Base-by-base conservation (phyloP, 2,113 vertebrate genomes). In the Paracanthobrama guichenoti region DNA sequence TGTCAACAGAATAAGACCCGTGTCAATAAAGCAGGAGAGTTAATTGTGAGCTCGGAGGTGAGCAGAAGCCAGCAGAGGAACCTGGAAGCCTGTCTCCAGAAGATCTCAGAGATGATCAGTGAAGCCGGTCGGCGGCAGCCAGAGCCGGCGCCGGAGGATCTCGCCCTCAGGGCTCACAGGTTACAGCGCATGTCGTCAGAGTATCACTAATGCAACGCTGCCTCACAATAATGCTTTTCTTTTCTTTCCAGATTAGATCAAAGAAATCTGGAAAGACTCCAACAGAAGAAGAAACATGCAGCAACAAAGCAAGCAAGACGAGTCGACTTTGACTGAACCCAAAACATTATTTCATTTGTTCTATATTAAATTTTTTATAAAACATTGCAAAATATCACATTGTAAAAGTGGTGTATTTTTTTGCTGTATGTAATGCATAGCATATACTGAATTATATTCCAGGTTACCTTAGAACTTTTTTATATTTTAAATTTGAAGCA, bases 51-150 rank as follows among this genome's bases (percentile, higher is more conserved):
- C 2, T 99, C 97, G 0, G 96, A 99, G 81, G 87, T 93, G 77
- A 98, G 96, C 87, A 93, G 98, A 60, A 97, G 96, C 89, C 98
- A 99, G 83, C 95, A 97, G 87, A 95, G 94, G 62, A 99, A 99
- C 82, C 92, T 98, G 59, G 93, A 93, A 0, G 93, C 96, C 39
- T 99, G 97, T 46, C 86, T 99, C 0, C 93, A 95, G 79, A 99
- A 99, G 88, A 96, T 99, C 90, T 92, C 93, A 8, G 88, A 93
- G 84, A 95, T 99, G 81, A 94, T 99, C 28, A 82, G 89, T 0
- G 93, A 95, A 80, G 96, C 97, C 35, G 95, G 89, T 0, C 88
- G 93, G 87, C 91, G 73, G 22, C 94, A 95, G 6, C 91, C 86
- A 5, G 92, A 93, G 55, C 92, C 94, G 0, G 92, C 95, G 3